Percentiles rank a stretch among this genome's conserved stretches.
Evolutionary conservation across 2,113 vertebrate genomes (phyloP).

Genomic region (Melanocharis versteri): DNA sequence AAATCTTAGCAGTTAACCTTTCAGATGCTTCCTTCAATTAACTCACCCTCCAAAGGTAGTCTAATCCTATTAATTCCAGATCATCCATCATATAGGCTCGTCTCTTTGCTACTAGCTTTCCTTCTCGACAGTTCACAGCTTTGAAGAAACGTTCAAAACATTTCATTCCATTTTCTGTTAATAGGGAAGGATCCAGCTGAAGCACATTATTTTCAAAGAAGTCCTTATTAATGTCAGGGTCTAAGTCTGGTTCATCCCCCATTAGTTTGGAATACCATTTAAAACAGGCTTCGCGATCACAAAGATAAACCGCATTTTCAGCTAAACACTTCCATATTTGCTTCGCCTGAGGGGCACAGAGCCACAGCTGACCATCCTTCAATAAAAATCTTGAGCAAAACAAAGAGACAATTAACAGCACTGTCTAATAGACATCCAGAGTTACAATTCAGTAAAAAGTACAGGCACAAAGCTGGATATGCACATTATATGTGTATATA

Average conservation of each 20-base stretch:
- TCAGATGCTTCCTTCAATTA: neutral
- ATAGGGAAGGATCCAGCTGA: conserved; percentile 95
- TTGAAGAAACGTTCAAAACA: conserved; percentile 99
- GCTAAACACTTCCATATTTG: conserved; percentile 99
- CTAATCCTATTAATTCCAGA: conserved; percentile 96
- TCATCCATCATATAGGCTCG: conserved; percentile 99
- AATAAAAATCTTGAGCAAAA: conserved; percentile 87
- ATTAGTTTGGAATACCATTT: conserved; percentile 99
- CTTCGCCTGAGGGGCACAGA: conserved; percentile 98
- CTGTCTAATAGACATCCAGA: neutral
- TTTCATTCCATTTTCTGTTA: conserved; percentile 99
- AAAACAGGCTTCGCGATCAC: conserved; percentile 99
- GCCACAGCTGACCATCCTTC: conserved; percentile 98
- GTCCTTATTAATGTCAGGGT: conserved; percentile 99
- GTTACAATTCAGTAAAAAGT: conserved; percentile 17
- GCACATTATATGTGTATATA: neutral
- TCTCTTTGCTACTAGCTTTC: conserved; percentile 96
- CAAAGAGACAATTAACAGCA: conserved; percentile 62
- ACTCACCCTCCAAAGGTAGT: conserved; percentile 99
- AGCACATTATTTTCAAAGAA: conserved; percentile 99
- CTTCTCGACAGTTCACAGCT: conserved; percentile 98
- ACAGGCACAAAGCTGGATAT: neutral
- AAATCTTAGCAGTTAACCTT: neutral
- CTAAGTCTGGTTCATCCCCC: conserved; percentile 98
- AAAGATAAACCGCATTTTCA: conserved; percentile 97